A percentile compares a stretch with the other conserved stretches of the same genome.
Evolutionary conservation across 2,888 invertebrate species (phyloP).

Genomic region (Ormyrus thymus): DNA sequence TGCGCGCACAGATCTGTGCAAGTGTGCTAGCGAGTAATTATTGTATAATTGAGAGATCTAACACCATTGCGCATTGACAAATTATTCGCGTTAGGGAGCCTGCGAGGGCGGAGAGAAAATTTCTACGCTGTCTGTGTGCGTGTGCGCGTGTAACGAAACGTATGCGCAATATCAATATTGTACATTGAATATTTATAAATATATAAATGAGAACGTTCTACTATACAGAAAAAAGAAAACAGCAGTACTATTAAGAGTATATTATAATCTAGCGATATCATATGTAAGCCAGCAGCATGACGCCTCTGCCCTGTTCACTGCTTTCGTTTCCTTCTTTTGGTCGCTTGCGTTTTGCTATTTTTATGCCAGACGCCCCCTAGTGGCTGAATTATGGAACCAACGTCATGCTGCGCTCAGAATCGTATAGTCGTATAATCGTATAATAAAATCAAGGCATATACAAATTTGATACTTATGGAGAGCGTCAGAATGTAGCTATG

Average conservation of each 20-base stretch:
- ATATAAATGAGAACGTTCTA: neutral
- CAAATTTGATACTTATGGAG: conserved; percentile 30
- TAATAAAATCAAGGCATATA: conserved; percentile 54
- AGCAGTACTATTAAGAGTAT: conserved; percentile 17
- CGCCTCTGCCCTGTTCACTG: neutral
- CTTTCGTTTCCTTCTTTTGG: neutral
- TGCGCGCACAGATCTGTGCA: neutral
- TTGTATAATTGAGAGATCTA: conserved; percentile 48
- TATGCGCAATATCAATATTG: neutral
- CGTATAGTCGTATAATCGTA: conserved; percentile 50
- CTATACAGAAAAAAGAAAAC: conserved; percentile 19
- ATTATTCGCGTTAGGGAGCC: conserved; percentile 26
- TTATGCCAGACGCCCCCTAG: neutral
- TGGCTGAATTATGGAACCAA: neutral
- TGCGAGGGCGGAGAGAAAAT: neutral
- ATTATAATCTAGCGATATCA: conserved; percentile 15
- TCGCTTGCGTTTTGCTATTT: neutral
- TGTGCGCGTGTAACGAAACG: conserved; percentile 1
- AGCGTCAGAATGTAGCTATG: conserved; percentile 3
- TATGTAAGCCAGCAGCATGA: conserved; percentile 9
- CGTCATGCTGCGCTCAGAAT: conserved; percentile 52
- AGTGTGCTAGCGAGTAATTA: conserved; percentile 34
- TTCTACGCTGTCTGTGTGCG: neutral
- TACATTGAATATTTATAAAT: neutral
- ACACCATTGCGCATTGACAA: conserved; percentile 23